Evolutionary conservation across 2,113 vertebrate genomes (phyloP).

Genomic region (Tetraodon nigroviridis): DNA sequence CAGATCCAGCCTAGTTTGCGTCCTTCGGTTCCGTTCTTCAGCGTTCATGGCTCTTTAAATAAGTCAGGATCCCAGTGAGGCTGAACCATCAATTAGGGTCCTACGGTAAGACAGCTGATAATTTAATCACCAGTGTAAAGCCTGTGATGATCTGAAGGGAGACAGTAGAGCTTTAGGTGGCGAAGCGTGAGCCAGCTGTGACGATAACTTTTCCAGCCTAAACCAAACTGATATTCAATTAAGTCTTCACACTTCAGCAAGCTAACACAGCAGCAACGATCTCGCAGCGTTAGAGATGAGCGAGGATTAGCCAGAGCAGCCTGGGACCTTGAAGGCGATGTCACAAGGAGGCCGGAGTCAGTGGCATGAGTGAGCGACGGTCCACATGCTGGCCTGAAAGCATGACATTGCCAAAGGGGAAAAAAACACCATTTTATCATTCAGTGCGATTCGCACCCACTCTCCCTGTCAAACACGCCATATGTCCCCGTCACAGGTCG

Average conservation of each 20-base stretch:
- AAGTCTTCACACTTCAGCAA: constrained; percentile 56
- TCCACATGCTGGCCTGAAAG: constrained; percentile 74
- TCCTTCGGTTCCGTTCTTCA: constrained; percentile 21
- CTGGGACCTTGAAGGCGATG: constrained; percentile 69
- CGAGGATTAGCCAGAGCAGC: constrained; percentile 50
- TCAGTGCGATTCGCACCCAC: constrained; percentile 77
- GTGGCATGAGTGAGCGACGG: constrained; percentile 72
- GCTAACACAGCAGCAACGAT: constrained; percentile 57
- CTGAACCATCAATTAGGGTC: constrained; percentile 62
- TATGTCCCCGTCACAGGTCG: constrained; percentile 77
- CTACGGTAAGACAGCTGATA: constrained; percentile 53
- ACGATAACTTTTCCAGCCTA: constrained; percentile 61
- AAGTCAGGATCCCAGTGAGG: constrained; percentile 52
- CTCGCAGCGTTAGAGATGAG: constrained; percentile 62
- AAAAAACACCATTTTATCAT: constrained; percentile 80
- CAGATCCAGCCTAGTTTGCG: constrained; percentile 47
- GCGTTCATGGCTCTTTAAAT: constrained; percentile 55
- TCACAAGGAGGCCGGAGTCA: constrained; percentile 67
- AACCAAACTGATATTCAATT: constrained; percentile 72
- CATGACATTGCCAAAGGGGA: constrained; percentile 77
- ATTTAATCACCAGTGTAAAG: constrained; percentile 62
- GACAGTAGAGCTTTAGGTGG: constrained; percentile 42
- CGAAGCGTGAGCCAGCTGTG: constrained; percentile 29
- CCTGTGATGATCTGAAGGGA: constrained; percentile 47
- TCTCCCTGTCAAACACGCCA: constrained; percentile 78